Evolutionary conservation across 2,888 invertebrate species (phyloP), one percentile per base, ranked within the genome.

Genomic region (Idaea biselata): DNA sequence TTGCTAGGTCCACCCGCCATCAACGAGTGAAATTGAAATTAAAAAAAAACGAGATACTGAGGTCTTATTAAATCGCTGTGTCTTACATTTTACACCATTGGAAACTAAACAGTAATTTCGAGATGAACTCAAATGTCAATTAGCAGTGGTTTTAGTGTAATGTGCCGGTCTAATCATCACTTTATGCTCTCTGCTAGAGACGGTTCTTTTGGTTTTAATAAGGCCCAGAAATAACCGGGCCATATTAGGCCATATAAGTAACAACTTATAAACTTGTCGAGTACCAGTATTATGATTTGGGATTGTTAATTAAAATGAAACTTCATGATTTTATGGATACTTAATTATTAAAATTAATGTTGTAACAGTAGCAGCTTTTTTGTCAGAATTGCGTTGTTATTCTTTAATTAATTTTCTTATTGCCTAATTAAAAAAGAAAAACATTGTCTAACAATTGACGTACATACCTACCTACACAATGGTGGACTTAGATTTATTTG

Each of bases 51-150:
- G 32, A 8, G 7, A 32, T 11, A 11, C n/a, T 32, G 11, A 32
- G 11, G 14, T 14, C 11, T 8, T 8, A 8, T 44, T 44, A 44
- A 44, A 44, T 11, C 44, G 44, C 44, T 3, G 2, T 44, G 8
- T 44, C 44, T 44, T 14, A 44, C 44, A 44, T 11, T 44, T 11
- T 44, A 11, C 14, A 55, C 55, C 44, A 44, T 44, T 14, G 5
- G 44, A 44, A 44, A 44, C 44, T 44, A 44, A 66, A 68, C 67
- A 67, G 73, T 73, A 72, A 70, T 70, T 71, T 72, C 63, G 65
- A 69, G 69, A 73, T 70, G 69, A 68, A 69, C 68, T 68, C 66
- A 61, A 59, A 67, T 68, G 70, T 72, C 72, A 69, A 72, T 73
- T 73, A 72, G 70, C 62, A 61, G 64, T 63, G 65, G 67, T 68